Evolutionary conservation across 2,888 invertebrate genomes (phyloP).

Genomic region (Epinotia demarniana): DNA sequence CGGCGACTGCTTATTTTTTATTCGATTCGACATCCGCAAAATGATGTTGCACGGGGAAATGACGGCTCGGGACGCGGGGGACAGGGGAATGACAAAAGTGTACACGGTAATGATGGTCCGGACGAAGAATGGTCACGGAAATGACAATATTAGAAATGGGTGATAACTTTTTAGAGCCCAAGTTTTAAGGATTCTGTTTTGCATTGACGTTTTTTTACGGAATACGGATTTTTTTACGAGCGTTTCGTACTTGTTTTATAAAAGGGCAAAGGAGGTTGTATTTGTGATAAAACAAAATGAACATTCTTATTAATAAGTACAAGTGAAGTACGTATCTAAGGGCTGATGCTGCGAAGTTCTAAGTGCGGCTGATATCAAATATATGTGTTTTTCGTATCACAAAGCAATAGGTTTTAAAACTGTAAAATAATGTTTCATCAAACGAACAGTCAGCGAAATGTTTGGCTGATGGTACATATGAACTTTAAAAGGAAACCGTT

Average conservation of each 20-base stretch:
- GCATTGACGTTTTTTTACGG: slow-evolving; percentile 20
- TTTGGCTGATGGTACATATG: too few species aligned
- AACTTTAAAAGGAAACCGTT: too few species aligned
- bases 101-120: slow-evolving; percentile 42
- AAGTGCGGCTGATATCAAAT: too few species aligned
- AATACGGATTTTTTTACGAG: slow-evolving; percentile 30
- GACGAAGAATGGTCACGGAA: slow-evolving; percentile 39
- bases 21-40: slow-evolving; percentile 19
- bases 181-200: slow-evolving; percentile 38
- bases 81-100: slow-evolving; percentile 42
- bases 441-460: too few species aligned
- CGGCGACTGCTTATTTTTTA: not conserved
- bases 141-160: slow-evolving; percentile 44
- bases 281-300: not conserved
- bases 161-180: slow-evolving; percentile 41
- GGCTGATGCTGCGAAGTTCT: too few species aligned
- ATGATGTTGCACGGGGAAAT: slow-evolving; percentile 32
- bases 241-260: slow-evolving; percentile 10
- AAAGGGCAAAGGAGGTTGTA: slow-evolving; percentile 6
- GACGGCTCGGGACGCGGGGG: slow-evolving; percentile 16
- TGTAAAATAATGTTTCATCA: too few species aligned
- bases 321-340: too few species aligned
- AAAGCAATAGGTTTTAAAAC: too few species aligned
- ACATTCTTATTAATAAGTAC: too few species aligned
- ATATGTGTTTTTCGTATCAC: too few species aligned